Evolutionary conservation across 2,113 vertebrate species (phyloP).

Genomic region (Tichodroma muraria): DNA sequence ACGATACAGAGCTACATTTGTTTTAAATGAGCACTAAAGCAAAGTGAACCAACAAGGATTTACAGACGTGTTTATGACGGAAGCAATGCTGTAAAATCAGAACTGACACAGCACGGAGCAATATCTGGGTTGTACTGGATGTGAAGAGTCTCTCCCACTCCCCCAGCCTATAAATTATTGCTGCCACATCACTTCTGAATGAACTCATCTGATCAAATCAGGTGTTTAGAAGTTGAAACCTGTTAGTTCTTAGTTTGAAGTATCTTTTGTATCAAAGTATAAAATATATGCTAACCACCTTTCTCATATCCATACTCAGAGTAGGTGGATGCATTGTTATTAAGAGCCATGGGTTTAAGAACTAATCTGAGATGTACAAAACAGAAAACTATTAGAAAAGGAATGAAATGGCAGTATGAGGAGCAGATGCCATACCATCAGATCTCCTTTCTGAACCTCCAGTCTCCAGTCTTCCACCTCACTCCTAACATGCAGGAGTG

Average conservation of each 20-base stretch:
- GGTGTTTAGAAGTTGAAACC: background rate
- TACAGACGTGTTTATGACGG: background rate
- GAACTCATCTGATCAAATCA: background rate
- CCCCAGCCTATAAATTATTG: background rate
- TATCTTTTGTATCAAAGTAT: background rate
- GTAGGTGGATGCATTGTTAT: background rate
- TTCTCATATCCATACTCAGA: background rate
- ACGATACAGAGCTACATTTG: background rate
- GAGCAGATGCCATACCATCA: background rate
- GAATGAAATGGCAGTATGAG: background rate
- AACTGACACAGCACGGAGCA: background rate
- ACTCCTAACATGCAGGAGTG: too few relatives aligned
- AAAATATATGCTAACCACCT: background rate
- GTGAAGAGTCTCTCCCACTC: background rate
- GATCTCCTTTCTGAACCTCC: background rate
- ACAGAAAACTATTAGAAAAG: background rate
- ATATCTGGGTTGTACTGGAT: background rate
- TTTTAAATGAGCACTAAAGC: background rate
- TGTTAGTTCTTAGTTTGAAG: background rate
- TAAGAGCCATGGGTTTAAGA: background rate
- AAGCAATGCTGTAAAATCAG: background rate
- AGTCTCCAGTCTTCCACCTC: too few relatives aligned
- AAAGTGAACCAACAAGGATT: background rate
- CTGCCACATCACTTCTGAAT: background rate
- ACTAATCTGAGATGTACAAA: background rate